Percentiles rank a stretch among this genome's conserved stretches.
phyloP scores from a whole-genome alignment of 2,888 invertebrate genomes.

The Thymelicus lineola region DNA sequence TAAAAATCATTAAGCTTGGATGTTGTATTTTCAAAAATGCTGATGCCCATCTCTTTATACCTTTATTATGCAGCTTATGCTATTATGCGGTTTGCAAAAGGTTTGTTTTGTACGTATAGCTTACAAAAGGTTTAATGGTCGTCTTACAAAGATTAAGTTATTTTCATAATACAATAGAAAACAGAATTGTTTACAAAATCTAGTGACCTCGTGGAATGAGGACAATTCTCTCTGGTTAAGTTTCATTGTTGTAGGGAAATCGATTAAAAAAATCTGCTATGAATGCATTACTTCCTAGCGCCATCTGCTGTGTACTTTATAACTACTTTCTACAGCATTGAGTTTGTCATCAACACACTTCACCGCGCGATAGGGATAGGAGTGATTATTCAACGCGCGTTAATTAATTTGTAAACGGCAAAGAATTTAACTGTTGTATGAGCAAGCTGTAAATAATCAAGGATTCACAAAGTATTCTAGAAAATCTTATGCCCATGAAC shows the following conservation, averaged over 20 bases:
- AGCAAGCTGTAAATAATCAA: too few species aligned
- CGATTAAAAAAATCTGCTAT: neutral
- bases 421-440: too few species aligned
- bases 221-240: slow-evolving; percentile 4
- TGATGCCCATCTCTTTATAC: too few species aligned
- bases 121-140: neutral
- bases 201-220: neutral
- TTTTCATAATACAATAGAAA: neutral
- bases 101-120: neutral
- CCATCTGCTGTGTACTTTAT: neutral
- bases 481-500: too few species aligned
- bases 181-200: neutral
- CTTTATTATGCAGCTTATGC: too few species aligned
- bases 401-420: too few species aligned
- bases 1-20: too few species aligned
- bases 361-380: neutral
- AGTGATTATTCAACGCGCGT: neutral
- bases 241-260: slow-evolving; percentile 8
- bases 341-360: neutral
- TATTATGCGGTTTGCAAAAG: too few species aligned
- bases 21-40: too few species aligned
- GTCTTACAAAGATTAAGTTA: neutral
- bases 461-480: too few species aligned
- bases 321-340: neutral
- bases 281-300: neutral